Evolutionary conservation across 2,113 vertebrate genomes (phyloP), one percentile per base, ranked within the genome.

Genomic region (Pyxicephalus adspersus): DNA sequence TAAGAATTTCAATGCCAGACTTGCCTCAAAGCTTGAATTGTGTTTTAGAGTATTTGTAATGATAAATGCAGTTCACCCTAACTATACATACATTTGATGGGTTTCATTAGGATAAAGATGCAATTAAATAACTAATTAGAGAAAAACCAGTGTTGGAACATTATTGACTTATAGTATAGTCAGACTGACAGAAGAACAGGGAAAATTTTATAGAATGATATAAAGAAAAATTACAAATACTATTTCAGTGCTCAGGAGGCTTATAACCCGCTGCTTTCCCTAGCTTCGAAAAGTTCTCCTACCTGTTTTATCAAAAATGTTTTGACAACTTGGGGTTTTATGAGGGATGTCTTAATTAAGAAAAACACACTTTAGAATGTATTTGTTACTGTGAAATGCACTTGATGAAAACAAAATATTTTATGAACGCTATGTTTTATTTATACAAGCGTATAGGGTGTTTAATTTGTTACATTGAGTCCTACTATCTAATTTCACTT

Each of bases 91-190:
- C 16, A 51, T 20, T 72, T 4, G 52, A 74, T 6, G 15, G 26
- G 29, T n/a, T 72, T 51, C 54, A 60, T 58, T 74, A 60, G 54
- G 55, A 60, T 25, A 74, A 60, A 74, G 71, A 60, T 74, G 54
- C 71, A 60, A 74, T 74, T 74, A 74, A 74, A 74, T 58, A 17
- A 16, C 71, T 74, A 74, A 74, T 74, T 57, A 74, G 16, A 74
- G 28, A 60, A 74, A 60, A 22, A 54, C 26, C 54, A 73, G 20
- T 60, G 28, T 58, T 19, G 52, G 3, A 31, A n/a, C 54, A 74
- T 60, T 60, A 74, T 60, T 34, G 31, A 38, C 28, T 22, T n/a
- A 60, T 58, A n/a, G 13, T 73, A 73, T 22, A 73, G 19, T 73
- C 70, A 74, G 55, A 74, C 55, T 34, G 54, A 58, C 71, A 74